phyloP scores from a whole-genome alignment of 2,113 vertebrate species.

The Progne subis region DNA sequence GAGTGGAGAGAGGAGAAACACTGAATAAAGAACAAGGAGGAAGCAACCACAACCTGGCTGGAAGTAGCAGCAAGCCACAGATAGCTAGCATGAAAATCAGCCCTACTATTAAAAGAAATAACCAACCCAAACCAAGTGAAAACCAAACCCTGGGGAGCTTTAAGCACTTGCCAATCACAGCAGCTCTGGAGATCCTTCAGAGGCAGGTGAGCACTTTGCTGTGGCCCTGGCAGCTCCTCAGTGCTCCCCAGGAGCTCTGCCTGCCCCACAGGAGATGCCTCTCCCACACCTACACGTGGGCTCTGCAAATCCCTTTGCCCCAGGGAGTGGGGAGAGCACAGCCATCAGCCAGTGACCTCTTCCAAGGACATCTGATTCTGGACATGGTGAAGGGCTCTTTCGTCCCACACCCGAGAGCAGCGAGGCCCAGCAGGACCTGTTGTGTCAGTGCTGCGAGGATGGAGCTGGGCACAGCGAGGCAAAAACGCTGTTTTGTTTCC shows the following conservation, averaged over 20 bases:
- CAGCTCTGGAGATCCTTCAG: not conserved
- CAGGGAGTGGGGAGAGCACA: not conserved
- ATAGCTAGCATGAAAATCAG: not conserved
- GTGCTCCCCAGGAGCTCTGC: not conserved
- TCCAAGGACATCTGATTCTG: not conserved
- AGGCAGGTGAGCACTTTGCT: not conserved
- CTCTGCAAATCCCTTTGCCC: not conserved
- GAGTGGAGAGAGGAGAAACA: not conserved
- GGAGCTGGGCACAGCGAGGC: fast-evolving
- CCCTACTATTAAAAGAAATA: not conserved
- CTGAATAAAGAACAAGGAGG: not conserved
- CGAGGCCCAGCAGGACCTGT: fast-evolving
- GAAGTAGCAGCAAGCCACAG: fast-evolving
- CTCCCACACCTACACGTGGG: not conserved
- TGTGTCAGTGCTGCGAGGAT: not conserved
- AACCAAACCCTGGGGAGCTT: not conserved
- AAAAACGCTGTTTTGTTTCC: not conserved
- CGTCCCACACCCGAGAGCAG: not conserved
- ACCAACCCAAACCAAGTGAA: not conserved
- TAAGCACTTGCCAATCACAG: not conserved
- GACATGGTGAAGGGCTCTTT: not conserved
- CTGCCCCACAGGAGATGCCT: fast-evolving
- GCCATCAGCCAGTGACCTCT: not conserved
- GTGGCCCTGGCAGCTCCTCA: not conserved
- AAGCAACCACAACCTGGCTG: not conserved